Conservation (phyloP, 2,888 invertebrate species). For the Pollenia griseotomentosa region DNA sequence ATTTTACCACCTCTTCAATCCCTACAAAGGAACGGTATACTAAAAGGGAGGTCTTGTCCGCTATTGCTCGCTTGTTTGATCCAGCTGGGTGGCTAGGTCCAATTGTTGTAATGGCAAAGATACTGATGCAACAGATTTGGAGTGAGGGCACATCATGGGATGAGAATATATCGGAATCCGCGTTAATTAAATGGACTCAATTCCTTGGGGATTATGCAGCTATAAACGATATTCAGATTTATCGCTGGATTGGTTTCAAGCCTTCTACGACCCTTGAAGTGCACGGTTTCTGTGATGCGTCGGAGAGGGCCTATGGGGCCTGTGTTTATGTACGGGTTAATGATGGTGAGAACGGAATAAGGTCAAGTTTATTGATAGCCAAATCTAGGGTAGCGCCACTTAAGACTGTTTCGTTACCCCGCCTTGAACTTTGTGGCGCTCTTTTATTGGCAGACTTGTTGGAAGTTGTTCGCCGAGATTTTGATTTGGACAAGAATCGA, state of each 20-base stretch:
- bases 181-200: not conserved
- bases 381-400: constrained; percentile 16
- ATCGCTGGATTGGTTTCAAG: not conserved
- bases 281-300: constrained; percentile 65
- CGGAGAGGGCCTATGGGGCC: constrained; percentile 36
- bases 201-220: not conserved
- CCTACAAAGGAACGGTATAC: not conserved
- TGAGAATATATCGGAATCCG: not conserved
- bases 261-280: constrained; percentile 18
- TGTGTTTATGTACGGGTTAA: not conserved
- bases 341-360: not conserved
- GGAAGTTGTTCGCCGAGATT: not conserved
- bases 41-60: constrained; percentile 6
- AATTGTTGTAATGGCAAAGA: not conserved
- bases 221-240: constrained; percentile 13
- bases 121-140: constrained; percentile 24
- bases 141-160: constrained; percentile 13
- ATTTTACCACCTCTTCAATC: not conserved
- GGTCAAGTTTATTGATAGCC: constrained; percentile 5
- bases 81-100: constrained; percentile 18
- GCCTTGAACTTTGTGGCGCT: not conserved
- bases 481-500: not conserved
- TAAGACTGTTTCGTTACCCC: not conserved
- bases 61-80: constrained; percentile 20
- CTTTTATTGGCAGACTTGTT: not conserved